Conservation (phyloP, 2,113 vertebrate genomes). For the Andinoacara biseriatus region DNA sequence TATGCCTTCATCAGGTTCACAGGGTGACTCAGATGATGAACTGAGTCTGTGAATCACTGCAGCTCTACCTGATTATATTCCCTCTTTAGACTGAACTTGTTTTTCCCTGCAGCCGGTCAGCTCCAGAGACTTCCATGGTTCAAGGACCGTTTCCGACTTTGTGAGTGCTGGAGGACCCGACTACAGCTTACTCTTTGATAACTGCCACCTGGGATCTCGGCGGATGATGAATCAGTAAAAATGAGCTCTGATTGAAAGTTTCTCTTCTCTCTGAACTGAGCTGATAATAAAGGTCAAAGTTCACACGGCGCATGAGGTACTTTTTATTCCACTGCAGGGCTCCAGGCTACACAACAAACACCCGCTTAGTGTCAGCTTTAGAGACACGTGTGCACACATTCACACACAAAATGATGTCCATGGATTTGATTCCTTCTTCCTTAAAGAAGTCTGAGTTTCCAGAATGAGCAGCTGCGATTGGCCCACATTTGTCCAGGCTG, state of each 20-base stretch:
- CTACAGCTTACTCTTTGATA: neutral
- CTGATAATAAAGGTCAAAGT: neutral
- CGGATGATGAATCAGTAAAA: slow-evolving; percentile 11
- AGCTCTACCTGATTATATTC: no score
- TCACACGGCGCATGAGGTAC: neutral
- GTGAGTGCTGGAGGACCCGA: neutral
- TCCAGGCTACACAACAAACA: neutral
- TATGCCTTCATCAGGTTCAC: no score
- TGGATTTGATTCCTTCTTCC: neutral
- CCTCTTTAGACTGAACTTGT: no score
- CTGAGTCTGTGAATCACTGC: no score
- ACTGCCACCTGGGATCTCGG: neutral
- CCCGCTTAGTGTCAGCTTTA: neutral
- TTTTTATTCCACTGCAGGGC: slow-evolving; percentile 5
- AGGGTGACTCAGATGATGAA: no score
- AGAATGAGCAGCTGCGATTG: neutral
- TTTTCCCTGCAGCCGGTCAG: neutral
- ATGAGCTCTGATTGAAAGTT: neutral
- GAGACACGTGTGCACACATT: neutral
- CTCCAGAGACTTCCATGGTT: neutral
- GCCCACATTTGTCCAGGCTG: no score
- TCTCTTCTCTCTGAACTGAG: neutral
- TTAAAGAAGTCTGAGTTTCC: neutral
- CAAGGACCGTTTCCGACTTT: slow-evolving; percentile 1
- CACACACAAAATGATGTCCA: neutral